phyloP scores from a whole-genome alignment of 1,140 invertebrate genomes.

The Drosophila fuyamai region DNA sequence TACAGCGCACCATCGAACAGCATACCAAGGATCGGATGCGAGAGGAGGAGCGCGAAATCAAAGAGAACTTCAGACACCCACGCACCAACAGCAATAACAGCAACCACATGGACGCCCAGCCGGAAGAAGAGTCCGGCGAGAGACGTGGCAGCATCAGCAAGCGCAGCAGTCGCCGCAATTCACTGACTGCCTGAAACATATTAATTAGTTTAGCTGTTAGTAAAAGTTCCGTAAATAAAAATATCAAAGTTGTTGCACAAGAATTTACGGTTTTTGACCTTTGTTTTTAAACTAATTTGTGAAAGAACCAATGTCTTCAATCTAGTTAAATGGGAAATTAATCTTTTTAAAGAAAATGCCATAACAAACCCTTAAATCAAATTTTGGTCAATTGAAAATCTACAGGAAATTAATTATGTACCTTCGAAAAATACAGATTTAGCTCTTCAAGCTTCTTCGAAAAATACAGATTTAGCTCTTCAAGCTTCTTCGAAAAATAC shows the following conservation, averaged over 20 bases:
- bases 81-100: constrained; percentile 19
- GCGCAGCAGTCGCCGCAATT: constrained; percentile 60
- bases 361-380: background rate
- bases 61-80: constrained; percentile 60
- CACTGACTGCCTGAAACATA: constrained; percentile 43
- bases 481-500: too few species aligned
- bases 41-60: constrained; percentile 74
- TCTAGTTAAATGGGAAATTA: background rate
- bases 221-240: constrained; percentile 36
- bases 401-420: too few species aligned
- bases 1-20: constrained; percentile 77
- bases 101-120: constrained; percentile 14
- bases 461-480: too few species aligned
- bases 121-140: background rate
- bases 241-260: constrained; percentile 12
- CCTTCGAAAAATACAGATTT: too few species aligned
- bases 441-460: too few species aligned
- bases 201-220: constrained; percentile 7
- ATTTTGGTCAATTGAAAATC: too few species aligned
- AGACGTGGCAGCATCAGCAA: constrained; percentile 41
- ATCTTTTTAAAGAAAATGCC: background rate
- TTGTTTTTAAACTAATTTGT: background rate
- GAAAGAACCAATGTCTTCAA: background rate
- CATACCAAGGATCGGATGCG: constrained; percentile 77
- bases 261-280: too few species aligned